Base-by-base conservation (phyloP, 1,140 invertebrate species). In the Hermetia illucens region DNA sequence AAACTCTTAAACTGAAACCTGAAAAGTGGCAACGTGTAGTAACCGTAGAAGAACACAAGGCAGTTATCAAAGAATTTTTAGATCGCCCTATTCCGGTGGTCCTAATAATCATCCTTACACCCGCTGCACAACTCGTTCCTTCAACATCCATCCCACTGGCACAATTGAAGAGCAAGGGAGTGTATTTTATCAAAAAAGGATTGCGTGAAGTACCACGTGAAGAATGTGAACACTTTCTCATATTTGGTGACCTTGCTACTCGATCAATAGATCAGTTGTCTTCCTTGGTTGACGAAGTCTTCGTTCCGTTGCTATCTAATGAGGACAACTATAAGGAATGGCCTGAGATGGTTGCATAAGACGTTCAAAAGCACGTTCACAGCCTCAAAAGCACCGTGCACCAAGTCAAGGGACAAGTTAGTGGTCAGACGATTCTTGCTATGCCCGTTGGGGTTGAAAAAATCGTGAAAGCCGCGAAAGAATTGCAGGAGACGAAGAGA, bases 21-120 rank as follows among this genome's bases (percentile, higher is more conserved):
- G 90, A 95, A 63, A 91, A 90, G 76, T 94, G 87, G 83, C 70
- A 72, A 30, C 72, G 88, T 38, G 73, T 92, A 44, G 69, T 91
- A 41, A 64, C 75, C 20, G 71, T 79, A n/a, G 86, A 92, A 54
- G 89, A 94, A 45, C 77, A 84, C 51, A 80, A 81, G 49, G 72
- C 72, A 19, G 71, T 80, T 5, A 71, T 92, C 15, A 69, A 79
- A 49, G 83, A 90, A 47, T 94, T 90, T 55, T 64, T 92, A 36
- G 86, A 92, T 52, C 79, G 82, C 41, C 67, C 74, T 1, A 66
- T 73, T 17, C 73, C 73, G 1, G 55, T 61, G 13, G 54, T 74
- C 1, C 67, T 79, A 3, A 58, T 85, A 25, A 77, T 85, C 1
- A 68, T 83, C 15, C 49, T 82, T 10, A 82, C 79, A n/a, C 75